These are phyloP conservation scores for Drosophila mauritiana DNA, from an alignment of 1,140 invertebrate genomes.

Conservation along the genomic window DNA sequence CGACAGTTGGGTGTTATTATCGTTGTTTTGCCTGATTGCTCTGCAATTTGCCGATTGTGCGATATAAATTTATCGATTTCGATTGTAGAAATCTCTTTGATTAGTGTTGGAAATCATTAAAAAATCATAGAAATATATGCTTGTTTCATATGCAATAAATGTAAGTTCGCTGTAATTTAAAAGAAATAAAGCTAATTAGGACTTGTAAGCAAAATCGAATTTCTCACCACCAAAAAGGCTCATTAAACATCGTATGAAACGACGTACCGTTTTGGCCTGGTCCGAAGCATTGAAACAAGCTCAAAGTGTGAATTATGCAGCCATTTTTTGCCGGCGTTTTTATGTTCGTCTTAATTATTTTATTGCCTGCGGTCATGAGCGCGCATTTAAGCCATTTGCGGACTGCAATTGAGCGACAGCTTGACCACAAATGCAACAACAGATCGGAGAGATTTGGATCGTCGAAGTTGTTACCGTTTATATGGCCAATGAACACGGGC, in stretches of 20 bases:
- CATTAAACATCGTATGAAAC: slow-evolving; percentile 17
- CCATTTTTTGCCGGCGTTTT: slow-evolving; percentile 51
- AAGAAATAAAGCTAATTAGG: neutral
- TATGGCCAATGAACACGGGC: slow-evolving; percentile 78
- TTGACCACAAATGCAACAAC: slow-evolving; percentile 42
- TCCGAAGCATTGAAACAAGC: slow-evolving; percentile 36
- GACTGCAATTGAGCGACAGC: slow-evolving; percentile 69
- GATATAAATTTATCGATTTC: slow-evolving; percentile 33
- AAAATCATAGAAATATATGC: too few species aligned
- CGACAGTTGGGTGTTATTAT: slow-evolving; percentile 63
- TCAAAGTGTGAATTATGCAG: slow-evolving; percentile 79
- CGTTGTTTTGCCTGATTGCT: slow-evolving; percentile 40
- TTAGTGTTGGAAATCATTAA: too few species aligned
- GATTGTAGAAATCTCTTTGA: slow-evolving; percentile 6
- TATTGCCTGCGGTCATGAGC: slow-evolving; percentile 82
- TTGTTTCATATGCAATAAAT: neutral
- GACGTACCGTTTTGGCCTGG: slow-evolving; percentile 37
- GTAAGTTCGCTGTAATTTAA: neutral
- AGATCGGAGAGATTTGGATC: slow-evolving; percentile 44
- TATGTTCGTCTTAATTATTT: slow-evolving; percentile 77
- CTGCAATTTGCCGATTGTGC: slow-evolving; percentile 48
- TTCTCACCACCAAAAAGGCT: neutral
- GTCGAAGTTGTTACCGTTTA: slow-evolving; percentile 77
- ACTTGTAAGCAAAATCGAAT: neutral
- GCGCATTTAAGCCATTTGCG: slow-evolving; percentile 77